Percentiles rank a stretch among this genome's conserved stretches.
Evolutionary conservation across 2,888 invertebrate genomes (phyloP).

Genomic region (Diaphora mendica): DNA sequence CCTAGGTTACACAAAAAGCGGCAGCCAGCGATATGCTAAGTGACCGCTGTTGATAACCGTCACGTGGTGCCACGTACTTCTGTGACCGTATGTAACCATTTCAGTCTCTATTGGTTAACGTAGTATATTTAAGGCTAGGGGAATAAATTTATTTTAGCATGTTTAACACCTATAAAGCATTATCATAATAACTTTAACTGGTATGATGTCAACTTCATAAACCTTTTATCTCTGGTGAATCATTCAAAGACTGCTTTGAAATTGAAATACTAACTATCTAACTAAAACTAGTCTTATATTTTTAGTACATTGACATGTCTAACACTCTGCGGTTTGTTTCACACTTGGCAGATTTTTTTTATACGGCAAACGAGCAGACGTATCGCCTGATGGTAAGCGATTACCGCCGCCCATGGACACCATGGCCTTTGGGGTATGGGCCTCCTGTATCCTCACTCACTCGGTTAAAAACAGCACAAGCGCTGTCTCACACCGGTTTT

Average conservation of each 20-base stretch:
- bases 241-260: not conserved
- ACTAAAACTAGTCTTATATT: too few species aligned
- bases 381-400: too few species aligned
- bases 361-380: too few species aligned
- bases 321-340: too few species aligned
- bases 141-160: not conserved
- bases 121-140: conserved; percentile 19
- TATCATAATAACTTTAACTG: not conserved
- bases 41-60: conserved; percentile 78
- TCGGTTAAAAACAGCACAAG: too few species aligned
- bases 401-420: too few species aligned
- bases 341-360: too few species aligned
- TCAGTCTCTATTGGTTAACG: conserved; percentile 39
- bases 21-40: conserved; percentile 81
- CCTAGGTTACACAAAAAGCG: conserved; percentile 77
- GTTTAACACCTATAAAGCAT: not conserved
- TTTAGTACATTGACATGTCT: too few species aligned
- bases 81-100: conserved; percentile 58
- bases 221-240: not conserved
- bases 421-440: too few species aligned
- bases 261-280: too few species aligned
- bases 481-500: too few species aligned
- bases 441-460: too few species aligned
- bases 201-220: not conserved
- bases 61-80: conserved; percentile 64